These are phyloP conservation scores for Acronicta aceris DNA, from an alignment of 2,888 invertebrate species.

Conservation along the genomic window DNA sequence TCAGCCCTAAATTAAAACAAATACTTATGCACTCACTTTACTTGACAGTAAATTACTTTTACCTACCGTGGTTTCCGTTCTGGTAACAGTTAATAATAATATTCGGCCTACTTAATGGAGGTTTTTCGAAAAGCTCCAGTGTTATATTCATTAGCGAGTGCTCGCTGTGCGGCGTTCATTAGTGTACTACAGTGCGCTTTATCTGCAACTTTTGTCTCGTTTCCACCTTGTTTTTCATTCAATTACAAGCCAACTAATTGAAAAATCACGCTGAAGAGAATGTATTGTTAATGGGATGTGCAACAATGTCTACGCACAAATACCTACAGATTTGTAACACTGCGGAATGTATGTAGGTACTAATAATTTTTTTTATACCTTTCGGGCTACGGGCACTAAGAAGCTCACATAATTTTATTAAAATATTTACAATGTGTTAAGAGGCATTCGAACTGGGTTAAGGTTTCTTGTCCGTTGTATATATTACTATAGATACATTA, in stretches of 20 bases:
- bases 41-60: constrained; percentile 18
- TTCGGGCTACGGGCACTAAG: no score
- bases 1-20: no score
- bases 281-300: constrained; percentile 40
- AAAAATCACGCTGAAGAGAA: constrained; percentile 63
- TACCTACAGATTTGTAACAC: neutral
- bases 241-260: constrained; percentile 73
- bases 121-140: constrained; percentile 73
- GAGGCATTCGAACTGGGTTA: no score
- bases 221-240: constrained; percentile 73
- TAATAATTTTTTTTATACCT: no score
- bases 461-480: no score
- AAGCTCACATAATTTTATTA: no score
- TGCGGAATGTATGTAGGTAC: neutral
- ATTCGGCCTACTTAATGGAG: constrained; percentile 70
- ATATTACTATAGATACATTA: constrained; percentile 46
- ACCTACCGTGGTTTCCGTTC: constrained; percentile 26
- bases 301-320: constrained; percentile 12
- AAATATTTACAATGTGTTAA: no score
- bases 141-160: constrained; percentile 80
- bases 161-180: constrained; percentile 74
- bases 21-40: neutral
- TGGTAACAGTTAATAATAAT: constrained; percentile 65
- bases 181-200: constrained; percentile 73
- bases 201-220: constrained; percentile 69